Conservation (phyloP, 2,797 vertebrate species). For the Lepidocolaptes lacrymiger region DNA sequence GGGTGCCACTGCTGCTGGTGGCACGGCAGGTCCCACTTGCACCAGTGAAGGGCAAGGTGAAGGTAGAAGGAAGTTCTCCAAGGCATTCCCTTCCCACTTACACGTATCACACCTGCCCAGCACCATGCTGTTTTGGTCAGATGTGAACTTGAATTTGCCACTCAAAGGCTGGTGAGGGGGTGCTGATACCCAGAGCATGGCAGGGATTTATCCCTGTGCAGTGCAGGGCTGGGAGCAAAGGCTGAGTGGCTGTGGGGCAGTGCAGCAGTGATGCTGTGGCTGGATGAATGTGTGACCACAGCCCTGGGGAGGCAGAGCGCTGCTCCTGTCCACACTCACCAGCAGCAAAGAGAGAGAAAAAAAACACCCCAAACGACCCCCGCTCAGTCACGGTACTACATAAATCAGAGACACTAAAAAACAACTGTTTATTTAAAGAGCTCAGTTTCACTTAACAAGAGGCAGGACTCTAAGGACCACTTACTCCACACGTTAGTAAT, state of each 20-base stretch:
- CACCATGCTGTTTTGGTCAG: not conserved
- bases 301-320: not conserved
- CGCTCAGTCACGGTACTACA: not conserved
- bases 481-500: not conserved
- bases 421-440: not conserved
- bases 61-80: not conserved
- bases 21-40: not conserved
- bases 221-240: rapidly evolving
- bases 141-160: not conserved
- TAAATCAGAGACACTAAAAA: not conserved
- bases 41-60: not conserved
- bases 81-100: not conserved
- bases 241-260: not conserved
- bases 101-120: rapidly evolving
- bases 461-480: not conserved
- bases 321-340: not conserved
- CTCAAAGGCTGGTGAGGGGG: not conserved
- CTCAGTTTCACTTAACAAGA: not conserved
- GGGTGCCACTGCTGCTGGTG: rapidly evolving
- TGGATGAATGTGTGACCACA: rapidly evolving
- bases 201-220: too few species aligned
- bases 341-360: not conserved
- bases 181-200: not conserved
- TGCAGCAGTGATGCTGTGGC: not conserved
- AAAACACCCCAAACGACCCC: not conserved